Evolutionary conservation across 1,140 invertebrate species (phyloP).

Genomic region (Oryzaephilus surinamensis): DNA sequence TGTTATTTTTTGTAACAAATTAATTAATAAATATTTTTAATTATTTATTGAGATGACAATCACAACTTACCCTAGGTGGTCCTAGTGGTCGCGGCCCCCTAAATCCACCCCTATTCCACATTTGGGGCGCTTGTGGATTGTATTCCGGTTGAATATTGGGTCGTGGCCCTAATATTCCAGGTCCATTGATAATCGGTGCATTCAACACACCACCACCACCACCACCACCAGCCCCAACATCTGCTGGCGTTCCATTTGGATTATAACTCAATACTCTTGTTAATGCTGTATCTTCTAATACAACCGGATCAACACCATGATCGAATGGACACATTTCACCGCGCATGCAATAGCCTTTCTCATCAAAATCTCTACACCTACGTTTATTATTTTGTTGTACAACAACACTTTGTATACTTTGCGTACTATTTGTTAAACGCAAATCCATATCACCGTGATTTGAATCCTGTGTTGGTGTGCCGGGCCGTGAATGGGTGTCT

Average conservation of each 20-base stretch:
- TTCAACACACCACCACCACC: no score
- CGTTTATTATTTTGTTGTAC: conserved; percentile 38
- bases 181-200: conserved; percentile 18
- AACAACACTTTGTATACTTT: conserved; percentile 46
- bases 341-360: conserved; percentile 80
- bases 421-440: conserved; percentile 41
- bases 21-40: no score
- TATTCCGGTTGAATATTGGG: conserved; percentile 47
- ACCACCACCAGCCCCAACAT: conserved; percentile 4
- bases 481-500: conserved; percentile 27
- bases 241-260: conserved; percentile 37
- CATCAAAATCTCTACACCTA: conserved; percentile 63
- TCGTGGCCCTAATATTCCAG: conserved; percentile 15
- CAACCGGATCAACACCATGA: conserved; percentile 88
- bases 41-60: no score
- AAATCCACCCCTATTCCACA: conserved; percentile 43
- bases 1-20: conserved; percentile 36
- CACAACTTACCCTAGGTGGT: conserved; percentile 17
- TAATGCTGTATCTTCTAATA: conserved; percentile 71
- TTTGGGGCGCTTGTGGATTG: conserved; percentile 78
- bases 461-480: conserved; percentile 47
- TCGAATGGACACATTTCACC: conserved; percentile 93
- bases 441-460: conserved; percentile 52
- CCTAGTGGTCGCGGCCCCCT: conserved; percentile 29
- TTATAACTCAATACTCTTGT: conserved; percentile 45